Evolutionary conservation across 2,113 vertebrate genomes (phyloP), one percentile per base, ranked within the genome.

Genomic region (Chitala chitala): DNA sequence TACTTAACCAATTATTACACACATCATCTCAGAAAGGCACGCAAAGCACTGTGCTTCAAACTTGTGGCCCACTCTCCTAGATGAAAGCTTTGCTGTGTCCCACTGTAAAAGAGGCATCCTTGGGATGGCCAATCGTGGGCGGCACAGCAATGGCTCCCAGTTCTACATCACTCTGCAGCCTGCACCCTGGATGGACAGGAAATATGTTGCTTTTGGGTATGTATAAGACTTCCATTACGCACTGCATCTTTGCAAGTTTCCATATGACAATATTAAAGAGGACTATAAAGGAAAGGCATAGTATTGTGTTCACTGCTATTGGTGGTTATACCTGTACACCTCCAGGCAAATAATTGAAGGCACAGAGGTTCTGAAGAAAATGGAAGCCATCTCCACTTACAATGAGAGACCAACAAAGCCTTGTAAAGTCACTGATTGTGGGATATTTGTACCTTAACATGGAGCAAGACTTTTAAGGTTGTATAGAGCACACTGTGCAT

Each of bases 81-180:
- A 95, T 86, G 92, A 98, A 86, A 92, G 85, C 79, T 96, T 93
- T 84, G 86, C 91, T 1, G 0, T 96, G 46, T 81, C 77, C 73
- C 93, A 98, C 80, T 84, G 82, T 73, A 94, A 90, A 83, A 89
- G 91, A 54, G 92, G 93, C 24, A 80, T 88, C 77, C 86, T 95
- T 0, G 86, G 92, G 74, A 98, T 97, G 94, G 92, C 88, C 78
- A 98, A 94, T 84, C 91, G 89, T 77, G 92, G 94, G 46, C 77
- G 72, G n/a, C 93, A 98, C 73, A 96, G 79, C 77, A 98, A 98
- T 0, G 85, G 82, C 33, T 96, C 89, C 0, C 92, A 98, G 79
- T 96, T 98, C 84, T 96, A 95, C 78, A 91, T 96, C 84, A 96
- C 93, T 10, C 83, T 98, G n/a, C 91, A 94, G 79, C 80, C 94